phyloP scores from a whole-genome alignment of 2,113 vertebrate genomes.

The Serinus canaria region DNA sequence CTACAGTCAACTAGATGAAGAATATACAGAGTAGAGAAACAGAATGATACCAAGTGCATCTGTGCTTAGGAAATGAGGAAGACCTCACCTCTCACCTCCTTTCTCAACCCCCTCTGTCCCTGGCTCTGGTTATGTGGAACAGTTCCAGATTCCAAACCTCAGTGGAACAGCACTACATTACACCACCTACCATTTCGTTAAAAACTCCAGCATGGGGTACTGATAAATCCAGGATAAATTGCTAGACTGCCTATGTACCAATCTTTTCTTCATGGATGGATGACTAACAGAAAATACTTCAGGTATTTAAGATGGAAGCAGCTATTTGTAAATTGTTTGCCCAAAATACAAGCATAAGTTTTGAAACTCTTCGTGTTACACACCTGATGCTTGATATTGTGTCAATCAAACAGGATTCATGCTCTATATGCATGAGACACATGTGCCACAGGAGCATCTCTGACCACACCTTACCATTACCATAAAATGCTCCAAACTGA shows the following conservation, averaged over 20 bases:
- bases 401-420: not conserved
- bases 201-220: not conserved
- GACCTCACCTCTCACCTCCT: not conserved
- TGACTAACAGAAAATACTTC: not conserved
- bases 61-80: not conserved
- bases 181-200: not conserved
- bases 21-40: not conserved
- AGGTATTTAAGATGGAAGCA: not conserved
- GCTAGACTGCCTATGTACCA: not conserved
- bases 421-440: not conserved
- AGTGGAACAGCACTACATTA: not conserved
- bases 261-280: not conserved
- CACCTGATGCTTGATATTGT: not conserved
- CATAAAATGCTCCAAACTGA: not conserved
- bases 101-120: not conserved
- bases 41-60: not conserved
- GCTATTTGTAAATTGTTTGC: not conserved
- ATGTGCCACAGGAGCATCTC: not conserved
- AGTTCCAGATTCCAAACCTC: not conserved
- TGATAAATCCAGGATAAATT: not conserved
- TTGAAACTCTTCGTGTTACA: not conserved
- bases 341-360: not conserved
- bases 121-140: not conserved
- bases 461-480: not conserved
- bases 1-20: not conserved